Evolutionary conservation across 1,140 invertebrate species (phyloP).

Genomic region (Mercenaria mercenaria): DNA sequence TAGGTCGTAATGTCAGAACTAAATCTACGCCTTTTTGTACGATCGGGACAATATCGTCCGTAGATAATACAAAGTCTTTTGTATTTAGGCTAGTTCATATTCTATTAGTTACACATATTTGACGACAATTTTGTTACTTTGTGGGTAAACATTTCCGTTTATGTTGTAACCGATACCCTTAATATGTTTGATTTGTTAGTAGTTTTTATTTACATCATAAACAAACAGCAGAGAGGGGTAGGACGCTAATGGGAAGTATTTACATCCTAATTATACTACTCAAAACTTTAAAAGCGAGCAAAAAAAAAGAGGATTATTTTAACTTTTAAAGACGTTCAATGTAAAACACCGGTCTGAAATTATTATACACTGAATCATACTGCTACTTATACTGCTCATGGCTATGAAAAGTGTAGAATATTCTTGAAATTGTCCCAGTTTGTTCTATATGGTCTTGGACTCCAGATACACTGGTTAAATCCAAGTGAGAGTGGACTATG

Average conservation of each 20-base stretch:
- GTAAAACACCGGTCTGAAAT: too few species aligned
- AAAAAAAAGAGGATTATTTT: neutral
- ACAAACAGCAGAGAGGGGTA: neutral
- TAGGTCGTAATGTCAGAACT: slow-evolving; percentile 17
- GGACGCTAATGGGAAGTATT: neutral
- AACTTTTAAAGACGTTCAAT: too few species aligned
- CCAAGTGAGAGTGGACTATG: too few species aligned
- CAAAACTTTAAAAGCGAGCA: neutral
- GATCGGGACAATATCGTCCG: neutral
- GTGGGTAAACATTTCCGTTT: slow-evolving; percentile 48
- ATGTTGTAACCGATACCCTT: slow-evolving; percentile 40
- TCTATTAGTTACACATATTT: slow-evolving; percentile 54
- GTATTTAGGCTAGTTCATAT: slow-evolving; percentile 11
- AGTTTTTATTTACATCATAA: slow-evolving; percentile 38
- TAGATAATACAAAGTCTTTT: slow-evolving; percentile 46
- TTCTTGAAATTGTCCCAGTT: too few species aligned
- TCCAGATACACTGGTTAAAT: too few species aligned
- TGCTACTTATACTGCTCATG: too few species aligned
- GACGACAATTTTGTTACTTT: slow-evolving; percentile 56
- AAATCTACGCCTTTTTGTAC: slow-evolving; percentile 29
- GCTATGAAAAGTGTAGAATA: too few species aligned
- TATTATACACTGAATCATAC: too few species aligned
- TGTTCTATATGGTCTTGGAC: too few species aligned
- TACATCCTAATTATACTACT: neutral
- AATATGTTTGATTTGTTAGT: slow-evolving; percentile 23